Conservation (phyloP, 2,797 vertebrate species). For the Micrastur ruficollis region DNA sequence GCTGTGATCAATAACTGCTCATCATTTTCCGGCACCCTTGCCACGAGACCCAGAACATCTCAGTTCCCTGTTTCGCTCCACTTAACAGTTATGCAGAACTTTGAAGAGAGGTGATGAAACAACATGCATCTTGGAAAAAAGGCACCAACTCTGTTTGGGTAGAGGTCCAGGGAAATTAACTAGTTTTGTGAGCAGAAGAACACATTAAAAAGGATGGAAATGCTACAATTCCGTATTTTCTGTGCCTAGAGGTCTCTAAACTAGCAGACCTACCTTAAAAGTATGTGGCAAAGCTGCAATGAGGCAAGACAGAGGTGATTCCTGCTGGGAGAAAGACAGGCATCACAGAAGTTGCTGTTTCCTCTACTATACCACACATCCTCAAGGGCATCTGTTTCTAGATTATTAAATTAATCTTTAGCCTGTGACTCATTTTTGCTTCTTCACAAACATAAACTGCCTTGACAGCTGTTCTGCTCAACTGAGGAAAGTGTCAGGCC, state of each 20-base stretch:
- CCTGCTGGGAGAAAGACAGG: neutral
- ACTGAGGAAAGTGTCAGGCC: neutral
- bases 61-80: neutral
- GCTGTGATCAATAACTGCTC: neutral
- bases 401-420: constrained; percentile 59
- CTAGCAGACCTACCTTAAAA: neutral
- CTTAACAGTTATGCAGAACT: neutral
- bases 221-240: neutral
- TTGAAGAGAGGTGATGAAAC: neutral
- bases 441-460: constrained; percentile 34
- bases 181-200: neutral
- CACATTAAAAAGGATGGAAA: neutral
- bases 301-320: constrained; percentile 21
- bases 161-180: neutral
- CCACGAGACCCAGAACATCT: neutral
- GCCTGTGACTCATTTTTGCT: constrained; percentile 52
- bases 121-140: neutral
- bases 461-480: neutral
- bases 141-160: neutral
- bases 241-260: neutral
- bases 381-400: constrained; percentile 58
- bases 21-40: neutral
- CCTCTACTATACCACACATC: constrained; percentile 26
- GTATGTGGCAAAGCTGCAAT: neutral
- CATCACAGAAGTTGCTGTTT: constrained; percentile 14